Base-by-base conservation (phyloP, 1,140 invertebrate species). In the Drosophila ogumai region DNA sequence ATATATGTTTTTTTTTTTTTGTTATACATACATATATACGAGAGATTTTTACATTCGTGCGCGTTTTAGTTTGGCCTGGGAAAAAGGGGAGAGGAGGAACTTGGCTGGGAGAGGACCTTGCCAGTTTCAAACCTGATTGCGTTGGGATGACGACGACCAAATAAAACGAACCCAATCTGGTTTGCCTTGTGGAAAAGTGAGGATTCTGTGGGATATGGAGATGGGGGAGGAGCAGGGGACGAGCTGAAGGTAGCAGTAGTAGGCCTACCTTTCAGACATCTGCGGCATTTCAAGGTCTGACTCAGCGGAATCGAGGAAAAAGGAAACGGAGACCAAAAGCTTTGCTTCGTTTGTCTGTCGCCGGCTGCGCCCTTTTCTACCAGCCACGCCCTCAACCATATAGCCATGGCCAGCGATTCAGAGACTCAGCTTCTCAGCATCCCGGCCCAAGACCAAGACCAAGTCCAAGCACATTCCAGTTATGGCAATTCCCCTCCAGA, bases 211-310 rank as follows among this genome's bases (percentile, higher is more conserved):
- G 36, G 36, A 31, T 43, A 25, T 0, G 36, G 22, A 9, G 55
- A 0, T 12, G 8, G 34, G 6, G 7, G 22, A 28, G 25, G 25
- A 28, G 25, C 25, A 28, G 25, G 6, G 6, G 25, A 28, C 0
- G 25, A 28, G 25, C 25, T 28, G 6, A 28, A 28, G 25, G 25
- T 28, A 28, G 6, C 5, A 28, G 25, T 28, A 17, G 44, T 59
- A 57, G 64, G 60, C 40, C 49, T 81, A 74, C 72, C 78, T 81
- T 81, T 81, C 75, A 87, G 82, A 87, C 82, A 87, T 79, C 76
- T 87, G 82, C 85, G 76, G 84, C 84, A 90, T 90, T 90, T 88
- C 84, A 88, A 88, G 85, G 85, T 88, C 85, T 88, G 85, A 88
- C 73, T 88, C 84, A 88, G 84, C 80, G 66, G 60, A 79, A 74